phyloP scores from a whole-genome alignment of 1,140 invertebrate genomes.

The Phymastichus coffea region DNA sequence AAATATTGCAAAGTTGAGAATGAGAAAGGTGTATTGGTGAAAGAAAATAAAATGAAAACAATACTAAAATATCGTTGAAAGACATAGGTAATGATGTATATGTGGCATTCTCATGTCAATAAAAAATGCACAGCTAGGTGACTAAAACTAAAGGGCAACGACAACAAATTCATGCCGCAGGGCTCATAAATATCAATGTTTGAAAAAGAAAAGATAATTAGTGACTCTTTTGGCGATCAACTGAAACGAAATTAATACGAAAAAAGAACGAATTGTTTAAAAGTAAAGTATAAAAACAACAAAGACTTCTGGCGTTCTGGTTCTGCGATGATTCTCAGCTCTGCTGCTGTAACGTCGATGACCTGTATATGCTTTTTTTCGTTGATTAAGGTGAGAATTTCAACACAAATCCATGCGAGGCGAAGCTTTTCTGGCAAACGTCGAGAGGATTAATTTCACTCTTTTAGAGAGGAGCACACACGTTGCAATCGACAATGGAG shows the following conservation, averaged over 20 bases:
- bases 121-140: slow-evolving; percentile 57
- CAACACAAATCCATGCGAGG: slow-evolving; percentile 57
- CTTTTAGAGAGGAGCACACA: slow-evolving; percentile 30
- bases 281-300: neutral
- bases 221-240: neutral
- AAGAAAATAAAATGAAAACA: slow-evolving; percentile 17
- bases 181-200: slow-evolving; percentile 38
- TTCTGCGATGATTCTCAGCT: neutral
- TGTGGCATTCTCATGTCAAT: slow-evolving; percentile 56
- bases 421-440: slow-evolving; percentile 56
- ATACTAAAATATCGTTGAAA: slow-evolving; percentile 29
- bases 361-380: neutral
- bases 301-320: neutral
- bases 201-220: slow-evolving; percentile 8
- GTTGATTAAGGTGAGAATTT: too few species aligned
- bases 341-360: neutral
- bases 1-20: slow-evolving; percentile 7
- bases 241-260: neutral
- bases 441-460: slow-evolving; percentile 34
- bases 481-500: slow-evolving; percentile 11
- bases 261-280: neutral
- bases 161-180: slow-evolving; percentile 58
- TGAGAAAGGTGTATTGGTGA: neutral
- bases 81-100: slow-evolving; percentile 32
- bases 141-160: slow-evolving; percentile 55